Conservation (phyloP, 2,888 invertebrate genomes). For the Diarsia rubi region DNA sequence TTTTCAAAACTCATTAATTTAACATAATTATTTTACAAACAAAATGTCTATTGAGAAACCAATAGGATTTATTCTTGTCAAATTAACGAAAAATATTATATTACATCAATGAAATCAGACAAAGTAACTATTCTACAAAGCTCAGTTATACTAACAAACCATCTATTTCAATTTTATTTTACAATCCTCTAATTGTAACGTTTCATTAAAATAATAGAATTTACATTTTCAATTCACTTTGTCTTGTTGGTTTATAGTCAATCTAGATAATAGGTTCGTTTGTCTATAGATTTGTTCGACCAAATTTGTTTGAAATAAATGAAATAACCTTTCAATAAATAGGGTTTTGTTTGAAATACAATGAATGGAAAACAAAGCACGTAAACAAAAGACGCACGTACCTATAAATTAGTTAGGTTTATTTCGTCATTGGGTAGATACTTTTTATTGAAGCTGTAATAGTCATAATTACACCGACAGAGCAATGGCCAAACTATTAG, state of each 20-base stretch:
- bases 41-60: neutral
- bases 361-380: slow-evolving; percentile 8
- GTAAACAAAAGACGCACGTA: slow-evolving; percentile 11
- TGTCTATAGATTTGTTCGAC: slow-evolving; percentile 26
- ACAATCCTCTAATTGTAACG: slow-evolving; percentile 33
- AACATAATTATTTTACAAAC: neutral
- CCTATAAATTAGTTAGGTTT: neutral
- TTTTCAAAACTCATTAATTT: neutral
- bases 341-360: slow-evolving; percentile 31
- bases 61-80: slow-evolving; percentile 24
- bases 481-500: neutral
- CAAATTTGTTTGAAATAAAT: slow-evolving; percentile 30
- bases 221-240: slow-evolving; percentile 48
- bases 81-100: slow-evolving; percentile 8
- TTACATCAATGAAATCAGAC: slow-evolving; percentile 16
- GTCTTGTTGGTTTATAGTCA: slow-evolving; percentile 34
- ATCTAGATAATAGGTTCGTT: slow-evolving; percentile 50
- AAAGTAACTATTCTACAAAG: slow-evolving; percentile 16
- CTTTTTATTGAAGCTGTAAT: neutral
- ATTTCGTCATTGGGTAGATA: neutral
- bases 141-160: slow-evolving; percentile 12
- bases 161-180: slow-evolving; percentile 44
- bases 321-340: slow-evolving; percentile 18
- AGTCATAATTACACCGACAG: too few species aligned
- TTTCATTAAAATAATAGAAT: slow-evolving; percentile 50